Evolutionary conservation across 2,888 invertebrate genomes (phyloP).

Genomic region (Alloscopus bannaensis): DNA sequence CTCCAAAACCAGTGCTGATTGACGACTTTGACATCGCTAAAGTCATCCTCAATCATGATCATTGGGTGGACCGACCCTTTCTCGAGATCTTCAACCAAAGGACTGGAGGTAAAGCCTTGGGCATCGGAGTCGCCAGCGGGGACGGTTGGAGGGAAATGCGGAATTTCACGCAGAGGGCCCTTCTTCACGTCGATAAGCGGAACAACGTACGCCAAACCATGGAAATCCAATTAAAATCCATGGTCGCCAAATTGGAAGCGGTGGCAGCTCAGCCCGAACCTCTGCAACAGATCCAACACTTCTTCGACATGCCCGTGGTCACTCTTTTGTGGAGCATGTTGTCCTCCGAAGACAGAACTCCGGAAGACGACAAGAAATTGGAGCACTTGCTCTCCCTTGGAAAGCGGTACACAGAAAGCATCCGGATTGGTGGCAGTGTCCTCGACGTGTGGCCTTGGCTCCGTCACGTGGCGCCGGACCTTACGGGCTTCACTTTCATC

Average conservation of each 20-base stretch:
- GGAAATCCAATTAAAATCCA: constrained; percentile 37
- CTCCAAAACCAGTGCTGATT: constrained; percentile 31
- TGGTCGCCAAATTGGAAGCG: constrained; percentile 26
- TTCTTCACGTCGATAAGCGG: constrained; percentile 60
- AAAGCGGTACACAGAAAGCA: constrained; percentile 32
- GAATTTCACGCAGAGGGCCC: constrained; percentile 48
- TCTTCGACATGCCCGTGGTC: constrained; percentile 55
- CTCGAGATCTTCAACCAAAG: constrained; percentile 41
- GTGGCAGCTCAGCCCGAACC: background rate
- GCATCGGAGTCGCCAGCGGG: constrained; percentile 45
- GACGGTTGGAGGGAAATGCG: constrained; percentile 58
- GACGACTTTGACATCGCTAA: constrained; percentile 59
- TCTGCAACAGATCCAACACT: constrained; percentile 32
- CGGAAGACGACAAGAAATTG: constrained; percentile 48
- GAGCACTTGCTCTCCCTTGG: constrained; percentile 43
- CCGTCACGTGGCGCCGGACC: constrained; percentile 28
- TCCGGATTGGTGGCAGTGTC: constrained; percentile 44
- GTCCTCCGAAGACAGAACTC: constrained; percentile 32
- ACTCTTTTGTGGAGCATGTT: constrained; percentile 63
- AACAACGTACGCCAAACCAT: constrained; percentile 47
- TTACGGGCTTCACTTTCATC: constrained; percentile 37
- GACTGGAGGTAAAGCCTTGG: too few relatives aligned
- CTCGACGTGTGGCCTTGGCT: constrained; percentile 40
- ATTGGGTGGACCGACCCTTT: constrained; percentile 48
- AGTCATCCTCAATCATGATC: constrained; percentile 38